Percentiles rank a stretch among this genome's conserved stretches.
Conservation (phyloP, 2,888 invertebrate genomes). For the Graphium colonna region DNA sequence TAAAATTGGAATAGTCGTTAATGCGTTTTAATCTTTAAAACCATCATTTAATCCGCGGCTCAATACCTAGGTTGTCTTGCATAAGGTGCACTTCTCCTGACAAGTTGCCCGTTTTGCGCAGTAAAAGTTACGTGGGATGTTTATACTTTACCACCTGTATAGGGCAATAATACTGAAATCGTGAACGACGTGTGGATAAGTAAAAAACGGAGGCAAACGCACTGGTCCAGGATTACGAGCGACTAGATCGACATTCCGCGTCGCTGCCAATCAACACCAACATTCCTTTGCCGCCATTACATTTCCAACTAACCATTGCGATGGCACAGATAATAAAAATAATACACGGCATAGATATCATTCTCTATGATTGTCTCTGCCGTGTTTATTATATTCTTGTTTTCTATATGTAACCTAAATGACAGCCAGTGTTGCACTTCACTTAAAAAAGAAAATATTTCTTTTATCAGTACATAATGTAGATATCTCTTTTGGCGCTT, state of each 20-base stretch:
- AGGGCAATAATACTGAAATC: slow-evolving; percentile 1
- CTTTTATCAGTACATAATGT: not conserved
- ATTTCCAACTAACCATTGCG: slow-evolving; percentile 19
- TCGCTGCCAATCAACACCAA: slow-evolving; percentile 9
- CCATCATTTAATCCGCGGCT: too few relatives aligned
- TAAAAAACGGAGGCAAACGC: slow-evolving; percentile 4
- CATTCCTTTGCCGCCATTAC: slow-evolving; percentile 19
- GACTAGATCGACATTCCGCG: slow-evolving; percentile 2
- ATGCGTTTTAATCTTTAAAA: too few relatives aligned
- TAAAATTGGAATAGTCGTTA: too few relatives aligned
- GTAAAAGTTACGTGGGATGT: not conserved
- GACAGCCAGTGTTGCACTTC: not conserved
- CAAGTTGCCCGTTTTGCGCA: too few relatives aligned
- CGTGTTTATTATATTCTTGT: slow-evolving; percentile 10
- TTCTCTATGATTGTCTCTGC: slow-evolving; percentile 12
- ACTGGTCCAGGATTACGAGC: slow-evolving; percentile 7
- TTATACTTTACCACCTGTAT: not conserved
- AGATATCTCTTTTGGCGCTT: not conserved
- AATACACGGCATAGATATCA: not conserved
- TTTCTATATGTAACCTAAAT: slow-evolving; percentile 12
- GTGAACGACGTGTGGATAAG: slow-evolving; percentile 1
- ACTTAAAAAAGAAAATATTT: not conserved
- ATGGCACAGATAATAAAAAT: slow-evolving; percentile 3
- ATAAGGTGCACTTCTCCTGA: too few relatives aligned
- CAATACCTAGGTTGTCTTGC: too few relatives aligned